Evolutionary conservation across 2,888 invertebrate genomes (phyloP), one percentile per base, ranked within the genome.

Genomic region (Erannis defoliaria): DNA sequence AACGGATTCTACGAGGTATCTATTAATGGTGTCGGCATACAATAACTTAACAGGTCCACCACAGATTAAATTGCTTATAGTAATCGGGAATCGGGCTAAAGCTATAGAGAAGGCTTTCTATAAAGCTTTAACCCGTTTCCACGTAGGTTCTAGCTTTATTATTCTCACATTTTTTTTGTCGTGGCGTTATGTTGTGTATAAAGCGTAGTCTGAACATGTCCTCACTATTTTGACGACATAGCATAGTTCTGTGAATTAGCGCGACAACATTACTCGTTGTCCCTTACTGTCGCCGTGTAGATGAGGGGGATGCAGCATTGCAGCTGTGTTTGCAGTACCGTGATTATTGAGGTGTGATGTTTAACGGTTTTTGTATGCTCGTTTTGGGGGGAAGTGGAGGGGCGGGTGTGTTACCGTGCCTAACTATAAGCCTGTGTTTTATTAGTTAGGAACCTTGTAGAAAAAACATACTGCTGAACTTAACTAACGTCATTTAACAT

Each of bases 161-260:
- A 37, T 16, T 37, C 1, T 6, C 37, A 37, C 0, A 9, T 8
- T 31, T 31, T 9, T 9, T 31, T 31, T 31, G 2, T 5, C 5
- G 9, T 12, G 1, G 16, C 16, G 16, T 16, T 16, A 37, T 16
- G 8, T 46, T 42, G 9, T 33, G n/a, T n/a, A n/a, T n/a, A n/a
- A n/a, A 33, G 19, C 46, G 19, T 31, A 31, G 5, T 46, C 18
- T 46, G 46, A 46, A 33, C 8, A 19, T 3, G 31, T n/a, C n/a
- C 0, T 10, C 14, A 40, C 33, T 9, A 40, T 51, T 40, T 46
- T 45, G 60, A 66, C 57, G 58, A 64, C 62, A 62, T 69, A 65
- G 58, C 70, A 70, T 77, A 77, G 75, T 84, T 84, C 85, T 79
- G 51, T 74, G 85, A 87, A 87, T 88, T 88, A 85, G 77, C 87